A percentile compares a stretch with the other conserved stretches of the same genome.
These are phyloP conservation scores for Barnardius zonarius DNA, from an alignment of 2,113 vertebrate species.

Conservation along the genomic window DNA sequence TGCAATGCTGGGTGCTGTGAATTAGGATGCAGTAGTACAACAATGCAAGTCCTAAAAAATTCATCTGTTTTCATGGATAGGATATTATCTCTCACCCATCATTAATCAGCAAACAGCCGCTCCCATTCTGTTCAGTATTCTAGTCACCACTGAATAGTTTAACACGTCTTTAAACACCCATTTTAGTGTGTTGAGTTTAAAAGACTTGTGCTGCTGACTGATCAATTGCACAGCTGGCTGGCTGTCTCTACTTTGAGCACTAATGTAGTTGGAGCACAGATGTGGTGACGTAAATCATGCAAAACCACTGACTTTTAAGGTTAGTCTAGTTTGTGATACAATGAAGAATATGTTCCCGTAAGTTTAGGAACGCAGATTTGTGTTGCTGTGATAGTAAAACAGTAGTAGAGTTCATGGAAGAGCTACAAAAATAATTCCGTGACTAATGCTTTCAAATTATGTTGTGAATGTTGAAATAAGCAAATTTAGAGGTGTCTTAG, in stretches of 20 bases:
- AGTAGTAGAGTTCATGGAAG: not conserved
- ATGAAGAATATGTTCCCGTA: not conserved
- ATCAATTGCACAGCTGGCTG: conserved; percentile 12
- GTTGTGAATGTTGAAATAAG: not conserved
- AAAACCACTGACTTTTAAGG: not conserved
- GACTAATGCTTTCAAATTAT: not conserved
- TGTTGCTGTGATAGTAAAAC: not conserved
- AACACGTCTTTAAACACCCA: not conserved
- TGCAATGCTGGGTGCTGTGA: not conserved
- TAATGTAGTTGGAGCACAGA: not conserved
- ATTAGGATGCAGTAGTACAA: not conserved
- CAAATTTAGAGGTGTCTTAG: not conserved
- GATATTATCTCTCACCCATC: not conserved
- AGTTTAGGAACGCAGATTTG: not conserved
- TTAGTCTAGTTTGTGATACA: not conserved
- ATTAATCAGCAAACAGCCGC: not conserved
- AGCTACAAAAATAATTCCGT: not conserved
- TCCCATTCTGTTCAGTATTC: not conserved
- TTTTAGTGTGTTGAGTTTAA: not conserved
- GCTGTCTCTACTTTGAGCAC: not conserved
- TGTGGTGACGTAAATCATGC: not conserved
- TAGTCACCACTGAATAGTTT: not conserved
- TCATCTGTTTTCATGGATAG: not conserved
- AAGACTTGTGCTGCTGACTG: not conserved
- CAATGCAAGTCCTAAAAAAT: not conserved